Base-by-base conservation (phyloP, 2,113 vertebrate genomes). In the Odontesthes bonariensis region DNA sequence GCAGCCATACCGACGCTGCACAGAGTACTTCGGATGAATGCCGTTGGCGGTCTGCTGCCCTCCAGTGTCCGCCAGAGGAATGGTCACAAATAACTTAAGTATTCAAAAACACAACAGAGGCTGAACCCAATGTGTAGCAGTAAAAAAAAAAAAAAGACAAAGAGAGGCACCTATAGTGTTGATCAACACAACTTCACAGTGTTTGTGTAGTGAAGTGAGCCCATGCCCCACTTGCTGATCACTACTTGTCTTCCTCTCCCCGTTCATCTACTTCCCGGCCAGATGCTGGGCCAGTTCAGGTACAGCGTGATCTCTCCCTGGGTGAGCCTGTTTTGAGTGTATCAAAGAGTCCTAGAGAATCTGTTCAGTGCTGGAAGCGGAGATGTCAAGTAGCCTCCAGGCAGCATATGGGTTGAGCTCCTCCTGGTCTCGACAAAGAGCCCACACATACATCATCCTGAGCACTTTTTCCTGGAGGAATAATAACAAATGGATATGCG, bases 391-490 rank as follows among this genome's bases (percentile, higher is more conserved):
- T 0, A 99, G 93, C 81, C 98, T 95, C 98, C 98, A 99, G 31
- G 98, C 98, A 0, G 95, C 94, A 0, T 95, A 91, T 0, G 97
- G 97, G 88, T 99, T 96, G 40, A 98, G 95, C 65, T 99, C 97
- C 0, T 97, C 96, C 90, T 98, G 98, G 90, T 99, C 97, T 47
- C 97, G 92, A 93, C 98, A 99, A 14, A 99, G 94, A 0, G 97
- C 98, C 98, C 98, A 99, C 58, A 98, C 96, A 0, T 99, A 97
- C 86, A 98, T 95, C 96, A 98, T 98, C 68, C 96, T 77, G 55
- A 97, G 88, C 3, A 99, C 98, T 89, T 98, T 98, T 19, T 96
- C 96, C 98, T 99, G 90, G 1, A 65, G 56, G 11, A 40, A 47
- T 0, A 68, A 46, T 7, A 31, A 72, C 23, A 74, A 14, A 55